These are phyloP conservation scores for Alcedo quadribrachys DNA, from an alignment of 2,797 vertebrate genomes.

Conservation along the genomic window DNA sequence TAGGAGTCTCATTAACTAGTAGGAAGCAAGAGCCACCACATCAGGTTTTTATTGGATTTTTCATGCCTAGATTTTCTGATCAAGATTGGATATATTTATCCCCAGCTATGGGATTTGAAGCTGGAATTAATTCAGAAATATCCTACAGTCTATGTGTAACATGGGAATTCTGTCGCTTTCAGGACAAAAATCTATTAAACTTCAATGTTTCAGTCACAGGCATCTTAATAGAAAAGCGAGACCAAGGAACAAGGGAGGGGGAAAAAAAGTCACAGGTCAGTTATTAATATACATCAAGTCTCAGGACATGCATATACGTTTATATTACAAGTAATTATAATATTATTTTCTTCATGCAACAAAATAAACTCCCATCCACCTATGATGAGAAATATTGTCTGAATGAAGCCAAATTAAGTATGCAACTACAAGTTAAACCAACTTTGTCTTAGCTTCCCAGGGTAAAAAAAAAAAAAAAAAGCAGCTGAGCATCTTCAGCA, in stretches of 20 bases:
- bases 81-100: constrained; percentile 68
- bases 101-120: constrained; percentile 56
- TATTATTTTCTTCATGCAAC: constrained; percentile 23
- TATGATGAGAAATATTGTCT: background rate
- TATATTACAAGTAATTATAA: background rate
- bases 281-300: constrained; percentile 64
- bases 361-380: constrained; percentile 21
- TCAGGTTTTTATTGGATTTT: constrained; percentile 48
- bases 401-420: background rate
- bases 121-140: constrained; percentile 66
- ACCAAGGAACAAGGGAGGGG: constrained; percentile 45
- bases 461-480: background rate
- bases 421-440: background rate
- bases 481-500: background rate
- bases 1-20: constrained; percentile 36
- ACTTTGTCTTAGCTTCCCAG: background rate
- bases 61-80: constrained; percentile 47
- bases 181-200: constrained; percentile 70
- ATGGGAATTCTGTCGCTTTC: constrained; percentile 55
- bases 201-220: constrained; percentile 40
- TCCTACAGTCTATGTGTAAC: constrained; percentile 20
- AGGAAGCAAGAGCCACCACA: background rate
- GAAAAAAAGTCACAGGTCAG: constrained; percentile 43
- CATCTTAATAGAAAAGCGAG: constrained; percentile 67
- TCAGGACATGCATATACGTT: constrained; percentile 46